These are phyloP conservation scores for Fregetta grallaria DNA, from an alignment of 2,113 vertebrate genomes.

Conservation along the genomic window DNA sequence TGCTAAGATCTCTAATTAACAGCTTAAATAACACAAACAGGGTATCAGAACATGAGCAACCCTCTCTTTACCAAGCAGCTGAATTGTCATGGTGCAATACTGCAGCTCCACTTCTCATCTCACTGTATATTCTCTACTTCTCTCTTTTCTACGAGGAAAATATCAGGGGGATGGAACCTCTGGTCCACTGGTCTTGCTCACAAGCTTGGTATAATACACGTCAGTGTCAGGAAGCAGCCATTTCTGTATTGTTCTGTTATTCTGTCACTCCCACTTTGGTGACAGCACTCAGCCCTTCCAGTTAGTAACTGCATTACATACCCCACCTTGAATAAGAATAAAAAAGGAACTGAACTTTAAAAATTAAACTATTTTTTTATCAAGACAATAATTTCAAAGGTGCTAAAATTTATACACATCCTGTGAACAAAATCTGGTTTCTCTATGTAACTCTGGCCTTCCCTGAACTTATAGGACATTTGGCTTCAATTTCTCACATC, in stretches of 20 bases:
- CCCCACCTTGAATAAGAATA: not conserved
- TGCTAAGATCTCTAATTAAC: not conserved
- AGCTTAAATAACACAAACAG: not conserved
- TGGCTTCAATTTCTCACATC: not conserved
- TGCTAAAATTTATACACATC: not conserved
- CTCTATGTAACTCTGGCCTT: not conserved
- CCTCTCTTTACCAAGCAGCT: not conserved
- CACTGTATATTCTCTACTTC: not conserved
- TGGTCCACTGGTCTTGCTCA: not conserved
- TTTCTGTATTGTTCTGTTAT: not conserved
- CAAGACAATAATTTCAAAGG: not conserved
- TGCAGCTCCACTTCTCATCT: not conserved
- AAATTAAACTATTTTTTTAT: not conserved
- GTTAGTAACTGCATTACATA: not conserved
- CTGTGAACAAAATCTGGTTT: not conserved
- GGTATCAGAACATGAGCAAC: not conserved
- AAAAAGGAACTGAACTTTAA: not conserved
- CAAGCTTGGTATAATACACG: not conserved
- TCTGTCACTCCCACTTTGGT: not conserved
- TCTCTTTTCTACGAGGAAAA: not conserved
- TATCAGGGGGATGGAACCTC: accelerated
- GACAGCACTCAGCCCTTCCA: not conserved
- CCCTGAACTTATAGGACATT: not conserved
- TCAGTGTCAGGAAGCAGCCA: not conserved
- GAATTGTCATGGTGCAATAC: not conserved